These are phyloP conservation scores for Hypotaenidia okinawae DNA, from an alignment of 2,797 vertebrate species.

Conservation along the genomic window DNA sequence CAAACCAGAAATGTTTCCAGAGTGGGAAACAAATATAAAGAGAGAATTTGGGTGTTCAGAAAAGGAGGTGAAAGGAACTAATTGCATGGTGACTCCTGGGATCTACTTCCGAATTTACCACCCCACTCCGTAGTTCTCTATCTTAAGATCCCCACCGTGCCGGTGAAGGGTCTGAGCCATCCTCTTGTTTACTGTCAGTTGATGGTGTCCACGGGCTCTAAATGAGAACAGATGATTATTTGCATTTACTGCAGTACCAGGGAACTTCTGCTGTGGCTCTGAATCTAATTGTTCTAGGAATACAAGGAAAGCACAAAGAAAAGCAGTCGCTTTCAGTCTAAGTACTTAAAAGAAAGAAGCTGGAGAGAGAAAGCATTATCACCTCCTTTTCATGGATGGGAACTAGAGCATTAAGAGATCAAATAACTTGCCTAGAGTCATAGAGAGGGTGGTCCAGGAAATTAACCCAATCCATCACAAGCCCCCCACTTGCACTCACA, in stretches of 20 bases:
- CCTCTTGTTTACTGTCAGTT: slow-evolving; percentile 7
- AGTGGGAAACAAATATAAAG: neutral
- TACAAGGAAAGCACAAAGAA: neutral
- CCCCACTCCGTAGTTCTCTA: neutral
- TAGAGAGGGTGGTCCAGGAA: slow-evolving; percentile 19
- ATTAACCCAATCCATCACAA: slow-evolving; percentile 11
- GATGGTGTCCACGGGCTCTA: neutral
- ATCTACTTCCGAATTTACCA: neutral
- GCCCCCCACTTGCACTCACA: neutral
- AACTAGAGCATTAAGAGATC: slow-evolving; percentile 53
- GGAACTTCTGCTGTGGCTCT: neutral
- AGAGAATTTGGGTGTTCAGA: neutral
- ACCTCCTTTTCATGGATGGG: neutral
- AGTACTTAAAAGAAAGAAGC: neutral
- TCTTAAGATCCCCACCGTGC: neutral
- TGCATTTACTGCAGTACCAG: neutral
- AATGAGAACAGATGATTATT: slow-evolving; percentile 31
- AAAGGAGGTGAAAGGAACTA: neutral
- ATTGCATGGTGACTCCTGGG: neutral
- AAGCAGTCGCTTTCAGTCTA: neutral
- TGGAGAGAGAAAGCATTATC: slow-evolving; percentile 48
- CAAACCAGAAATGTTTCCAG: neutral
- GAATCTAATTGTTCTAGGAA: slow-evolving; percentile 17
- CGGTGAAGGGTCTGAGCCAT: slow-evolving; percentile 11
- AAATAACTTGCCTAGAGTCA: slow-evolving; percentile 24